Base-by-base conservation (phyloP, 2,113 vertebrate species). In the Pseudorasbora parva region DNA sequence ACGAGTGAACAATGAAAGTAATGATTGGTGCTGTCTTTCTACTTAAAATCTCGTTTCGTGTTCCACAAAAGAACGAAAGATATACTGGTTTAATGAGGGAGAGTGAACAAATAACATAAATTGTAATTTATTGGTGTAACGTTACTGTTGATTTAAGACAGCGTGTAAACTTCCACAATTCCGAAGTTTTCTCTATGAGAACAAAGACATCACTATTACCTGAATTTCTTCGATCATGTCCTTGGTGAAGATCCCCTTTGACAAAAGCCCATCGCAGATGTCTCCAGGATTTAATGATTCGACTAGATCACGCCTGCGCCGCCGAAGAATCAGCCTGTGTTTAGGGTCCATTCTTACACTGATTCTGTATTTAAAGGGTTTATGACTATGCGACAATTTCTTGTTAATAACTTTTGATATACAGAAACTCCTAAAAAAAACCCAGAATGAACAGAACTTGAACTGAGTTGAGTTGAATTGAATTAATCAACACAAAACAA, bases 181-280 rank as follows among this genome's bases (percentile, higher is more conserved):
- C 2, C 43, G 59, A 19, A n/a, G 15, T 43, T 56, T 77, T 3
- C 75, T 17, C 41, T 19, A 51, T 30, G 71, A 5, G 1, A 74
- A 74, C 41, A 45, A 71, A 43, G 5, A 60, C 12, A 43, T 43
- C 54, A 37, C 2, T 14, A 11, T 69, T 33, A 33, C 97, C 96
- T 96, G 92, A 85, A 99, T 94, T 87, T 97, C 95, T 85, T 99
- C 96, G 41, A 99, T 90, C 96, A 98, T 98, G 87, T 95, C 91
- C 0, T 91, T 89, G 9, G 93, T 96, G 89, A 99, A 98, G 60
- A 99, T 84, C 4, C 92, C 93, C 0, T 91, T 94, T 59, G 84
- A 89, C 59, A 95, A 66, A 64, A 99, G 93, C 25, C 82, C 90
- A 7, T 94, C 96, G 86, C 93, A 98, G 4, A 98, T 90, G 0